A percentile compares a stretch with the other conserved stretches of the same genome.
phyloP scores from a whole-genome alignment of 2,888 invertebrate genomes.

The Mythimna vitellina region DNA sequence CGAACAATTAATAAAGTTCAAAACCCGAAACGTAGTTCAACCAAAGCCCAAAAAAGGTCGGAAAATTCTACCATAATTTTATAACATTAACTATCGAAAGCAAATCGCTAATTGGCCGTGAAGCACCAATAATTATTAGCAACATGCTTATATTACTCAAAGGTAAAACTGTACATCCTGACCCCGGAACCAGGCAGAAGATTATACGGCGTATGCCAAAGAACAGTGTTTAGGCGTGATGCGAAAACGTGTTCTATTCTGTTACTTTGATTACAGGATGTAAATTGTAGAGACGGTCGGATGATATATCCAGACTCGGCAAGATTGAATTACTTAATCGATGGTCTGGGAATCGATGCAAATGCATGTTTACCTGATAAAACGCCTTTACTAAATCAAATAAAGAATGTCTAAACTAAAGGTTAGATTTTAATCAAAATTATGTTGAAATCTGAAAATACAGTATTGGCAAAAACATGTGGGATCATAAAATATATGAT shows the following conservation, averaged over 20 bases:
- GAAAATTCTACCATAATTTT: constrained; percentile 32
- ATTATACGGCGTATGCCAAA: constrained; percentile 50
- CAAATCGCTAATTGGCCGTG: constrained; percentile 48
- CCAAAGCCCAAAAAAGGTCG: constrained; percentile 1
- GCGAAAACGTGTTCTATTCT: constrained; percentile 56
- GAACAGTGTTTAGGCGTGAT: constrained; percentile 57
- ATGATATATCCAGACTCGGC: constrained; percentile 41
- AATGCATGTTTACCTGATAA: constrained; percentile 25
- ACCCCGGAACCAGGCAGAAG: constrained; percentile 54
- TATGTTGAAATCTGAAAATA: not conserved
- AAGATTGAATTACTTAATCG: constrained; percentile 51
- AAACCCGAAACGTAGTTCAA: not conserved
- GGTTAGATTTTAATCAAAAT: constrained; percentile 29
- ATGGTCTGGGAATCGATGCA: constrained; percentile 4
- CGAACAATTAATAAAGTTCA: not conserved
- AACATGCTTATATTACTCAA: constrained; percentile 40
- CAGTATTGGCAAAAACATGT: not conserved
- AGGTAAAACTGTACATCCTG: constrained; percentile 42
- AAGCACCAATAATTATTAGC: constrained; percentile 47
- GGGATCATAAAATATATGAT: not conserved
- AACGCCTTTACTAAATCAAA: constrained; percentile 11
- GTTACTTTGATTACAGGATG: constrained; percentile 45
- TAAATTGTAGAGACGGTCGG: constrained; percentile 38
- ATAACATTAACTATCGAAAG: constrained; percentile 28
- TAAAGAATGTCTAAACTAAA: constrained; percentile 1